A percentile compares a stretch with the other conserved stretches of the same genome.
These are phyloP conservation scores for Typhlichthys subterraneus DNA, from an alignment of 2,797 vertebrate genomes.

Conservation along the genomic window DNA sequence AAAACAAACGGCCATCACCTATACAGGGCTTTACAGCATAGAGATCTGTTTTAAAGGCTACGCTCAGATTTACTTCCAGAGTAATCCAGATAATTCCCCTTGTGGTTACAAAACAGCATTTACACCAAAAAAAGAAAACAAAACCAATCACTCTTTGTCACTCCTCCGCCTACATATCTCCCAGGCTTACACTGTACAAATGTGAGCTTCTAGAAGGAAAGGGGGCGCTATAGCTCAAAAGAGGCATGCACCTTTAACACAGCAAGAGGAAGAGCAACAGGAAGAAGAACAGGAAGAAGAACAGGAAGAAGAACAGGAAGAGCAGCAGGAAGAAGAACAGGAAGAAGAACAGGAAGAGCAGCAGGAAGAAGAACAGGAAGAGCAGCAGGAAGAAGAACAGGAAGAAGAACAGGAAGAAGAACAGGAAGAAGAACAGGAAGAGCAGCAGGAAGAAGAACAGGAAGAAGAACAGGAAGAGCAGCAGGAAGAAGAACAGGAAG, in stretches of 20 bases:
- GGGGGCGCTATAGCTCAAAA: background rate
- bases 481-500: background rate
- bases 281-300: slow-evolving; percentile 17
- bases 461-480: slow-evolving; percentile 1
- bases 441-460: background rate
- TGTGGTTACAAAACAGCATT: too few species aligned
- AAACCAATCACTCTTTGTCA: background rate
- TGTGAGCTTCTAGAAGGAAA: background rate
- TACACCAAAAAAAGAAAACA: slow-evolving; percentile 27
- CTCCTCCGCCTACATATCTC: background rate
- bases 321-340: background rate
- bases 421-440: slow-evolving; percentile 3
- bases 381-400: too few species aligned
- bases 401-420: background rate
- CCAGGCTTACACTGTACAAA: background rate
- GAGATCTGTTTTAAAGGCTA: too few species aligned
- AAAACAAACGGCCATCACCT: too few species aligned
- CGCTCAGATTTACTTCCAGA: too few species aligned
- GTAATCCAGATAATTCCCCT: too few species aligned
- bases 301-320: background rate
- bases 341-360: background rate
- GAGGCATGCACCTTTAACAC: background rate
- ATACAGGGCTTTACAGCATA: too few species aligned
- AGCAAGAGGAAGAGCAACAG: background rate
- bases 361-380: background rate